Base-by-base conservation (phyloP, 1,140 invertebrate genomes). In the Brachystomella parvula region DNA sequence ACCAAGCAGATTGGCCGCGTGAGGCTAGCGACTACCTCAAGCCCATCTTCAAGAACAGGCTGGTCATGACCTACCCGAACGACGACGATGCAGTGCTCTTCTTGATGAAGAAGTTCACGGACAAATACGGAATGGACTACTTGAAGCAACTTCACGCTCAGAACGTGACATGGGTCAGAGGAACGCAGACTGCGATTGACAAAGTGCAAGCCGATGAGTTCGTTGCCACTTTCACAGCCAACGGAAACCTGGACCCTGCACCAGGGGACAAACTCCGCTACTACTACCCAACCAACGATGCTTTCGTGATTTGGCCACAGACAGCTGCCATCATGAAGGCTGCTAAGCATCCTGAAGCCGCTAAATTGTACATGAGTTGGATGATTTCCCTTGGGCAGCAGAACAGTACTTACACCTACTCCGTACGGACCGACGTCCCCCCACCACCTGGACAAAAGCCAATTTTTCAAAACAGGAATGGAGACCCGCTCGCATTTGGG, bases 1-100 rank as follows among this genome's bases (percentile, higher is more conserved):
- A 69, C 29, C 29, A 53, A 2, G 44, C 47, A 1, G 44, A 24
- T 0, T 69, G 68, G 68, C 63, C 63, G 1, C 57, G 1, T 17
- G 64, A 69, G 31, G 67, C 67, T 2, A 32, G 12, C 1, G 68
- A 69, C 33, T 69, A 59, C 21, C 47, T 65, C 1, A 21, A 28
- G 28, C 68, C 68, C 26, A 56, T 44, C 30, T 59, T 66, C 29
- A 69, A 69, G 24, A 53, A 39, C 1, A 65, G 61, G 28, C 61
- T 65, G 26, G 21, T 59, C n/a, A 9, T 47, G 15, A 66, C 64
- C 21, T 69, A 69, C 30, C 68, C 68, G 15, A 69, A 69, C 57
- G 68, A 69, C 32, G 68, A 69, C 26, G 68, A 69, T 29, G 68
- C 68, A 3, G 64, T 69, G 9, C 53, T 69, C 15, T 69, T 47